Evolutionary conservation across 2,888 invertebrate genomes (phyloP), one percentile per base, ranked within the genome.

Genomic region (Trissolcus japonicus): DNA sequence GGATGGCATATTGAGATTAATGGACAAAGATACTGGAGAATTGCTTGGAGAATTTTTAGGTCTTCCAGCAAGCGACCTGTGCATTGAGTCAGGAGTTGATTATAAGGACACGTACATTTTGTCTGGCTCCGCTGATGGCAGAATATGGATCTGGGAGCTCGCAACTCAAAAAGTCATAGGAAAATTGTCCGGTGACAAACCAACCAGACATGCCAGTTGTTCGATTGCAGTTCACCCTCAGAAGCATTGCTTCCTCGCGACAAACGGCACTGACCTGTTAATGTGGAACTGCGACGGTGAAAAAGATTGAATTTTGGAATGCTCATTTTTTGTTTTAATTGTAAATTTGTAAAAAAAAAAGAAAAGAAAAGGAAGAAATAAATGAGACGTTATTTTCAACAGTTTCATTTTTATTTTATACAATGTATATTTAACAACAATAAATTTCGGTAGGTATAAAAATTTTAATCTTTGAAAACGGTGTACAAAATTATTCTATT

Each of bases 111-210:
- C 94, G 55, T 94, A 94, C 82, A 93, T 99, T 53, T 90, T 98
- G 50, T 95, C 96, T 17, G 99, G 99, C 0, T 98, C 98, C 0
- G 94, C 94, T 13, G 94, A 95, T 76, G 98, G 98, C 0, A 91
- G 92, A 81, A 90, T 97, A 6, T 95, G 94, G 90, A 93, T 94
- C 82, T 99, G 98, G 96, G 97, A 98, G 90, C 91, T 99, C 51
- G 93, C 98, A 3, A 94, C 94, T 78, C 93, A 93, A 4, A 91
- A 92, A 82, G 90, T 94, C 1, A 85, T 87, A 6, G 85, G 81
- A 16, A 87, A 86, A 81, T 80, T 89, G 2, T 90, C 54, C 85
- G 88, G 83, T 82, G 87, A 81, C 76, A 90, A 79, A 73, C 84
- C 85, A 81, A 88, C 80, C 75, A 85, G 83, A 69, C 79, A 86